A percentile compares a stretch with the other conserved stretches of the same genome.
These are phyloP conservation scores for Lethocerus indicus DNA, from an alignment of 1,140 invertebrate species.

Conservation along the genomic window DNA sequence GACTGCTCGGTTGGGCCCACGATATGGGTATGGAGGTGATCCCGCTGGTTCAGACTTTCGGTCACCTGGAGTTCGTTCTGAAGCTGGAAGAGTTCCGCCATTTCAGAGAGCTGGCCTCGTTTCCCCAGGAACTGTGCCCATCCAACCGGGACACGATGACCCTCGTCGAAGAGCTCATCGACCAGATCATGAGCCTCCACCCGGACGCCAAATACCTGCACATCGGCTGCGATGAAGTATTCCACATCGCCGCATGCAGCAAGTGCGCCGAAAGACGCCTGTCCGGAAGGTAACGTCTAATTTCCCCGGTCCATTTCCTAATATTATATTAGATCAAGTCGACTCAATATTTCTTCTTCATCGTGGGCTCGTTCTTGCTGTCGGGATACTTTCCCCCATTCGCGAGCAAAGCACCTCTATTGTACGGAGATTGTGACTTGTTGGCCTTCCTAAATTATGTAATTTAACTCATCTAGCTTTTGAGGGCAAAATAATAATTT, in stretches of 20 bases:
- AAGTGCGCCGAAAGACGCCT: slow-evolving; percentile 24
- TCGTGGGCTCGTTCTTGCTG: too few species aligned
- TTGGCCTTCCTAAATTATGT: too few species aligned
- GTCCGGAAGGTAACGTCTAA: too few species aligned
- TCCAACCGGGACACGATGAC: slow-evolving; percentile 10
- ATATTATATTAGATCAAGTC: too few species aligned
- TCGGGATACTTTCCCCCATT: too few species aligned
- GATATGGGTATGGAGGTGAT: slow-evolving; percentile 30
- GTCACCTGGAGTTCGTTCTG: slow-evolving; percentile 44
- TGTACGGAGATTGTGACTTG: too few species aligned
- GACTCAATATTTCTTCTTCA: too few species aligned
- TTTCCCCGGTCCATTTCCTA: too few species aligned
- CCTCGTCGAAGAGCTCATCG: slow-evolving; percentile 16
- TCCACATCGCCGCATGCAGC: slow-evolving; percentile 28
- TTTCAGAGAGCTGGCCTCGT: slow-evolving; percentile 32
- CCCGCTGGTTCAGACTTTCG: slow-evolving; percentile 51
- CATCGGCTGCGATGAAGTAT: slow-evolving; percentile 25
- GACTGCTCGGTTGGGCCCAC: slow-evolving; percentile 28
- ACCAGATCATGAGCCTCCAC: slow-evolving; percentile 23
- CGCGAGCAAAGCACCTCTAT: too few species aligned
- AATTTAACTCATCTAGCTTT: too few species aligned
- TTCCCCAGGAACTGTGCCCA: slow-evolving; percentile 27
- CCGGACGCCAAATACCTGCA: slow-evolving; percentile 22
- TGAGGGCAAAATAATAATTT: too few species aligned
- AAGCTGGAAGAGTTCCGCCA: slow-evolving; percentile 34